Evolutionary conservation across 2,797 vertebrate genomes (phyloP).

Genomic region (Pangasius mekongensis): DNA sequence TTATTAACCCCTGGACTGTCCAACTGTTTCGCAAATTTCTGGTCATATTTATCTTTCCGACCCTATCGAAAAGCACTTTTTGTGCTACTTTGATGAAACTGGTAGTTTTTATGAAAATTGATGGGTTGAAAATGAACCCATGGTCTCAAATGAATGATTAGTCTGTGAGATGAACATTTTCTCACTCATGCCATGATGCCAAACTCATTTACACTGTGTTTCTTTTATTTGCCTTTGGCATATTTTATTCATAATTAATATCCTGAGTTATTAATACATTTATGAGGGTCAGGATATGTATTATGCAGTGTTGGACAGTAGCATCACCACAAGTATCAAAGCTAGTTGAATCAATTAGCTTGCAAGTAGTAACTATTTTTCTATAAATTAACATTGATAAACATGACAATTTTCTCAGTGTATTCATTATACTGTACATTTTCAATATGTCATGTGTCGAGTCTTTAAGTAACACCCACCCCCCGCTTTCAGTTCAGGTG

Average conservation of each 20-base stretch:
- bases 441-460: background rate
- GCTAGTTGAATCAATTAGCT: background rate
- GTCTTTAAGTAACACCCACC: background rate
- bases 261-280: constrained; percentile 6
- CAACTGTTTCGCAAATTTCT: background rate
- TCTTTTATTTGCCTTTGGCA: background rate
- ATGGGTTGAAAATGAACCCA: background rate
- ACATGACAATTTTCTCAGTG: background rate
- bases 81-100: background rate
- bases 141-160: constrained; percentile 1
- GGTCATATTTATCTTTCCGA: background rate
- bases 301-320: background rate
- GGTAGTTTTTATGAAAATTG: background rate
- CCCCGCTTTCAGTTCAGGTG: background rate
- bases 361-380: background rate
- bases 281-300: background rate
- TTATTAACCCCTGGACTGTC: background rate
- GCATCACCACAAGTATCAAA: background rate
- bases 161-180: background rate
- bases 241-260: constrained; percentile 9
- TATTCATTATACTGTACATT: background rate
- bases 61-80: background rate
- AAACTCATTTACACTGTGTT: background rate
- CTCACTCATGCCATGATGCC: background rate
- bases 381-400: background rate